Conservation (phyloP, 2,797 vertebrate species). For the Clarias pachynema region DNA sequence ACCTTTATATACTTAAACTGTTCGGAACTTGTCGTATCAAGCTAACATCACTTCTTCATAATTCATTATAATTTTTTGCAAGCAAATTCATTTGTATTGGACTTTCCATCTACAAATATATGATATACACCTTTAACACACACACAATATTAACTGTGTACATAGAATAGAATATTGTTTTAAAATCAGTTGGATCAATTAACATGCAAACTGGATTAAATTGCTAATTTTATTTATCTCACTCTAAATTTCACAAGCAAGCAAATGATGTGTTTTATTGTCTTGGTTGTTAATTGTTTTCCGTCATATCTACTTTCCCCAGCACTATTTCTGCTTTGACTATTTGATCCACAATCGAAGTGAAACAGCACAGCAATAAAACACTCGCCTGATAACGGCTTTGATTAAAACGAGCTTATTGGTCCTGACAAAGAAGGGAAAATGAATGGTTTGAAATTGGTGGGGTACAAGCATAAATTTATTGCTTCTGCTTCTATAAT, state of each 20-base stretch:
- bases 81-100: not conserved
- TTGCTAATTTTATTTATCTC: slow-evolving; percentile 22
- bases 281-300: slow-evolving; percentile 50
- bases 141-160: not conserved
- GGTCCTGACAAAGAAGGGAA: slow-evolving; percentile 33
- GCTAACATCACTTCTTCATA: not conserved
- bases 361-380: slow-evolving; percentile 31
- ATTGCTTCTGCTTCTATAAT: slow-evolving; percentile 24
- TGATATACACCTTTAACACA: not conserved
- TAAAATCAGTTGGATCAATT: not conserved
- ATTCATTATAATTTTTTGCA: not conserved
- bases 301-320: slow-evolving; percentile 47
- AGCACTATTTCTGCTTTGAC: slow-evolving; percentile 43
- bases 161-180: not conserved
- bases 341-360: slow-evolving; percentile 23
- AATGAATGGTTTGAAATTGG: slow-evolving; percentile 32
- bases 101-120: not conserved
- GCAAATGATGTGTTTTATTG: slow-evolving; percentile 38
- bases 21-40: not conserved
- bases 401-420: slow-evolving; percentile 45
- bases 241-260: slow-evolving; percentile 40
- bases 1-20: not conserved
- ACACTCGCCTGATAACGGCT: slow-evolving; percentile 35
- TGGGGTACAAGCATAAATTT: slow-evolving; percentile 1
- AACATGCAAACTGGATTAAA: slow-evolving; percentile 33